Evolutionary conservation across 2,888 invertebrate genomes (phyloP), one percentile per base, ranked within the genome.

Genomic region (Stenurella melanura): DNA sequence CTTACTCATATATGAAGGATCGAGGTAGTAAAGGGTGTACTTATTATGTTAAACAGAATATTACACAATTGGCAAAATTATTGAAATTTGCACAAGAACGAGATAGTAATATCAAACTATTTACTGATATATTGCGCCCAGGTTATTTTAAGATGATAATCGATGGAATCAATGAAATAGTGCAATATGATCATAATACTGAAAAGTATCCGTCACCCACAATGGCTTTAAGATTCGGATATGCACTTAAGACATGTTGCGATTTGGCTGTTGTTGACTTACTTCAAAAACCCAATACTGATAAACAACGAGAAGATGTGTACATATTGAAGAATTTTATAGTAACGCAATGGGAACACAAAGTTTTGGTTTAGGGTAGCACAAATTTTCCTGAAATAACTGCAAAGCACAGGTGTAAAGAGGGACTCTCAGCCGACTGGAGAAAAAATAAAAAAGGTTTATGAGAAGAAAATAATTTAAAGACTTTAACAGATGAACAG

Each of bases 341-440:
- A 73, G 80, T n/a, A n/a, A n/a, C 82, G 4, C 82, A 81, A 66
- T 83, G 83, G 80, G 75, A 77, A n/a, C 67, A 81, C 66, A 80
- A 81, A 77, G 74, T 83, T 26, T 81, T 81, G 9, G 76, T 79
- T 11, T 82, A 79, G 74, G 83, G 80, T 50, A 56, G 70, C 15
- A 69, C 78, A 68, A 81, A 81, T 60, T 60, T 19, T 18, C 18
- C n/a, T n/a, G n/a, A 18, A 18, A 57, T 18, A 57, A 57, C 11
- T 57, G 57, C 17, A 19, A 19, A 10, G 18, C 11, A 3, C 10
- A 19, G 57, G 18, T 57, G 57, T 17, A 57, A 9, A 57, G 17
- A 4, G 2, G 1, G 1, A 12, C 15, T 1, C 12, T 4, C 17
- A 57, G 18, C 19, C 18, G 18, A 10, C 18, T 18, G 57, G 18